A percentile compares a stretch with the other conserved stretches of the same genome.
These are phyloP conservation scores for Agonopterix arenella DNA, from an alignment of 2,888 invertebrate species.

Conservation along the genomic window DNA sequence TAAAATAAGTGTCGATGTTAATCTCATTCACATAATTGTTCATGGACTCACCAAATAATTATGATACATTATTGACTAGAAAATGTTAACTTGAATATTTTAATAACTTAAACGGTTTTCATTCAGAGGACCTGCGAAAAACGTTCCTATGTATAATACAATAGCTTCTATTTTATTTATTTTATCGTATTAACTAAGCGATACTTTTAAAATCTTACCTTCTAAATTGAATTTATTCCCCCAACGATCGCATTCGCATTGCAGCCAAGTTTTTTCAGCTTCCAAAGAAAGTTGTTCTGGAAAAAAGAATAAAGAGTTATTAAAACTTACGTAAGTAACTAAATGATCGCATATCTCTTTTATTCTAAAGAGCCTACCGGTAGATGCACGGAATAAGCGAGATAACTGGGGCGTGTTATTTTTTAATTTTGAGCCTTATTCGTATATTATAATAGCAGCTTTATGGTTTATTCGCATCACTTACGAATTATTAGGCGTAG, in stretches of 20 bases:
- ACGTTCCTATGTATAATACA: conserved; percentile 18
- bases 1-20: not conserved
- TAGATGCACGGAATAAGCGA: no score
- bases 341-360: no score
- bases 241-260: conserved; percentile 93
- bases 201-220: conserved; percentile 69
- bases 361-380: no score
- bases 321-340: not conserved
- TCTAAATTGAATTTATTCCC: conserved; percentile 88
- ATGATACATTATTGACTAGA: conserved; percentile 36
- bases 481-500: no score
- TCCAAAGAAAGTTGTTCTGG: conserved; percentile 90
- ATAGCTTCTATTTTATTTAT: not conserved
- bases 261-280: conserved; percentile 93
- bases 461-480: no score
- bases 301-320: conserved; percentile 13
- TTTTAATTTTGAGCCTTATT: no score
- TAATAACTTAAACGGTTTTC: conserved; percentile 61
- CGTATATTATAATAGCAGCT: no score
- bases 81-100: conserved; percentile 41
- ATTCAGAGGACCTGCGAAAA: conserved; percentile 62
- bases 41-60: conserved; percentile 50
- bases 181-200: not conserved
- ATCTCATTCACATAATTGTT: not conserved
- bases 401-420: no score